These are phyloP conservation scores for Sarcophaga carnaria DNA, from an alignment of 2,888 invertebrate species.

Conservation along the genomic window DNA sequence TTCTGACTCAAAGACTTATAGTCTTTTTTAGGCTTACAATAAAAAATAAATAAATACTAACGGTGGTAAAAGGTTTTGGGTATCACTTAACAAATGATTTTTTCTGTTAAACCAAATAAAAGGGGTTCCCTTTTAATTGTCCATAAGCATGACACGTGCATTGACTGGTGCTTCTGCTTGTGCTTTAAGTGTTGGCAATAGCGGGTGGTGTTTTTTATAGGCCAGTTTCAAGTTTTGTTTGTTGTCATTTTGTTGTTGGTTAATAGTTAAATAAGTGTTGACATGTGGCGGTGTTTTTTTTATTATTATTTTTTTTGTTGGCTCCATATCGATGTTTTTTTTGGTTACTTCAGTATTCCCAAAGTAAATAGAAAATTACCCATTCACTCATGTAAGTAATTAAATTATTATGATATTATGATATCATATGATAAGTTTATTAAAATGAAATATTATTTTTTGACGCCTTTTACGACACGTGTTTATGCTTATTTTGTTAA, in stretches of 20 bases:
- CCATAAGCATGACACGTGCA: conserved; percentile 51
- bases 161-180: conserved; percentile 4
- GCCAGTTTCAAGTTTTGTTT: conserved; percentile 48
- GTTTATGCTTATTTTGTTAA: conserved; percentile 55
- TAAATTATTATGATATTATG: conserved; percentile 71
- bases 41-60: not conserved
- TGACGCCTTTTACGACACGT: conserved; percentile 45
- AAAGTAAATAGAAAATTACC: not conserved
- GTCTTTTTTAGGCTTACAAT: conserved; percentile 11
- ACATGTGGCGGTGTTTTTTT: conserved; percentile 63
- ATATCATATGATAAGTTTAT: conserved; percentile 24
- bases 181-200: conserved; percentile 12
- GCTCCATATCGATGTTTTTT: not conserved
- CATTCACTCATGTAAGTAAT: conserved; percentile 70
- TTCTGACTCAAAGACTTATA: conserved; percentile 62
- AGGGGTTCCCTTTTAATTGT: conserved; percentile 42
- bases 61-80: conserved; percentile 54
- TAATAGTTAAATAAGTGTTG: conserved; percentile 55
- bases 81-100: conserved; percentile 49
- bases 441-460: not conserved
- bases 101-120: conserved; percentile 10
- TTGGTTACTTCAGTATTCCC: conserved; percentile 21
- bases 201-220: conserved; percentile 52
- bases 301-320: not conserved
- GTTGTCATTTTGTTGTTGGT: conserved; percentile 42